Evolutionary conservation across 2,113 vertebrate genomes (phyloP).

Genomic region (Rhizomys pruinosus): DNA sequence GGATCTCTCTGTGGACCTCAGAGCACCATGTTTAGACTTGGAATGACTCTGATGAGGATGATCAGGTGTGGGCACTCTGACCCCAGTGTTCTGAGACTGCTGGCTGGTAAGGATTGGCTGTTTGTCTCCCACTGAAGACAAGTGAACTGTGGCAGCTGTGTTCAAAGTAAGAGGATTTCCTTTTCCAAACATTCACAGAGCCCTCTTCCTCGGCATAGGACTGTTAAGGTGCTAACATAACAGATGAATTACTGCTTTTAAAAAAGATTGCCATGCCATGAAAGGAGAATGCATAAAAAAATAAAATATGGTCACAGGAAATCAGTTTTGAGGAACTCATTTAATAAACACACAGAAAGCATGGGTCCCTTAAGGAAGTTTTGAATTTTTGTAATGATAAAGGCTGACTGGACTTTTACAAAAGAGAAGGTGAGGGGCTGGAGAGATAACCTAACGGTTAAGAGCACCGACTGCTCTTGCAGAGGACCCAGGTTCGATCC

Average conservation of each 20-base stretch:
- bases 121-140: neutral
- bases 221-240: neutral
- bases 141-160: neutral
- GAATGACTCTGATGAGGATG: neutral
- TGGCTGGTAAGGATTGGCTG: neutral
- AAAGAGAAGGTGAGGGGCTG: neutral
- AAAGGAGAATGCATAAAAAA: neutral
- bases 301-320: neutral
- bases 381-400: conserved; percentile 45
- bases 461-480: too few species aligned
- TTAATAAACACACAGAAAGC: neutral
- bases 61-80: neutral
- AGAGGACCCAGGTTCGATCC: too few species aligned
- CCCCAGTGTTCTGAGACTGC: neutral
- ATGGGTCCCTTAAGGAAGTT: neutral
- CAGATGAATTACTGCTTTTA: neutral
- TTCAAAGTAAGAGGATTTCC: neutral
- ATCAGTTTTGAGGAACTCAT: neutral
- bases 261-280: neutral
- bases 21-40: neutral
- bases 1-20: neutral
- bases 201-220: neutral
- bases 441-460: too few species aligned
- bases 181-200: neutral
- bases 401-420: neutral